phyloP scores from a whole-genome alignment of 2,888 invertebrate genomes.

The Eupithecia tripunctaria region DNA sequence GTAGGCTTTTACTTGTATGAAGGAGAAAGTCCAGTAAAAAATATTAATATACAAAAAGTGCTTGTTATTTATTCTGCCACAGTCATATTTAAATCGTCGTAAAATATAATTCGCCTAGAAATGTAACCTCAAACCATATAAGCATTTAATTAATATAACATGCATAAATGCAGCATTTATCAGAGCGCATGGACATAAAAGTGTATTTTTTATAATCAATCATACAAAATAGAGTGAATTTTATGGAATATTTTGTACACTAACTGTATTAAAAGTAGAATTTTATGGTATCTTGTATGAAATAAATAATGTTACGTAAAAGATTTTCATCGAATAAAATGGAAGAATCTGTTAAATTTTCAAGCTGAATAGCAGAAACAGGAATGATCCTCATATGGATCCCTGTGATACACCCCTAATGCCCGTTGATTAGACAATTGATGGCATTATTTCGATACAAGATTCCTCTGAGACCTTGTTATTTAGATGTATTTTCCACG shows the following conservation, averaged over 20 bases:
- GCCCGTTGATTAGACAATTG: neutral
- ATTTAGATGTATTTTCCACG: conserved; percentile 15
- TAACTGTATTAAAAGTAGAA: conserved; percentile 12
- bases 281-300: conserved; percentile 22
- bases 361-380: neutral
- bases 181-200: neutral
- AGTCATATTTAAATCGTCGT: neutral
- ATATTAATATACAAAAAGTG: neutral
- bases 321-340: neutral
- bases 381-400: conserved; percentile 4
- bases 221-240: conserved; percentile 25
- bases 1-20: neutral
- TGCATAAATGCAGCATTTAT: conserved; percentile 20
- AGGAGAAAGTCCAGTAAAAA: neutral
- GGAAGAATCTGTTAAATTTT: neutral
- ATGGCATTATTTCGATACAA: conserved; percentile 15
- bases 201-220: conserved; percentile 32
- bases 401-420: conserved; percentile 9
- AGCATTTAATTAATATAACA: conserved; percentile 22
- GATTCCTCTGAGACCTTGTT: neutral
- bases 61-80: neutral
- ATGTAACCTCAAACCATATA: conserved; percentile 6
- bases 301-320: conserved; percentile 6
- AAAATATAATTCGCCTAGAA: neutral
- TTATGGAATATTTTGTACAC: conserved; percentile 29